Base-by-base conservation (phyloP, 2,888 invertebrate genomes). In the Latrodectus elegans region DNA sequence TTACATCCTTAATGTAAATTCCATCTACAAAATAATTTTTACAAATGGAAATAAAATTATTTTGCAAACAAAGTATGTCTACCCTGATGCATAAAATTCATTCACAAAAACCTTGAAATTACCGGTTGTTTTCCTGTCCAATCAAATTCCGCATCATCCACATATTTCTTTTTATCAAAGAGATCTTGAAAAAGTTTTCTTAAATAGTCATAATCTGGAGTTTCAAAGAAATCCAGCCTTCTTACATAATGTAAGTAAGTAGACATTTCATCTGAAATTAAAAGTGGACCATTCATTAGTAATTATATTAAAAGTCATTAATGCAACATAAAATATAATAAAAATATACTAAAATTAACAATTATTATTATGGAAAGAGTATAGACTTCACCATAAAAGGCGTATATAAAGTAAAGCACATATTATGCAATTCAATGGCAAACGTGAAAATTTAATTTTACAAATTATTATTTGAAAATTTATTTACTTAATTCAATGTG, bases 121-220 rank as follows among this genome's bases (percentile, higher is more conserved):
- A 94, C 94, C 94, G 94, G 93, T 86, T 94, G 94, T 92, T 97
- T 97, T 93, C 97, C 97, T 93, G 97, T 96, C 97, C 97, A 97
- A 94, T 97, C 97, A 93, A 97, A 97, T 93, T 97, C 96, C 91
- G 96, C 96, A 93, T 97, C 97, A 93, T 97, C 96, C 91, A 95
- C 94, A 93, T 95, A 92, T 76, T 92, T 92, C 89, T 91, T 91
- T 91, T 96, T 95, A 91, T 96, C 96, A 94, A 96, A 97, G 92
- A 97, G 94, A 93, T 96, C 97, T 93, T 96, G 96, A 94, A 99
- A 99, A 93, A 98, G 95, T 93, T 97, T 97, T 92, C 98, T 95
- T 93, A 99, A 95, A 94, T 99, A 98, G 93, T 99, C 98, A 94
- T 99, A 99, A 94, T 99, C 99, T 88, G 99, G 99, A 91, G 98